These are phyloP conservation scores for Pemphigus obesinymphae DNA, from an alignment of 1,140 invertebrate genomes.

Conservation along the genomic window DNA sequence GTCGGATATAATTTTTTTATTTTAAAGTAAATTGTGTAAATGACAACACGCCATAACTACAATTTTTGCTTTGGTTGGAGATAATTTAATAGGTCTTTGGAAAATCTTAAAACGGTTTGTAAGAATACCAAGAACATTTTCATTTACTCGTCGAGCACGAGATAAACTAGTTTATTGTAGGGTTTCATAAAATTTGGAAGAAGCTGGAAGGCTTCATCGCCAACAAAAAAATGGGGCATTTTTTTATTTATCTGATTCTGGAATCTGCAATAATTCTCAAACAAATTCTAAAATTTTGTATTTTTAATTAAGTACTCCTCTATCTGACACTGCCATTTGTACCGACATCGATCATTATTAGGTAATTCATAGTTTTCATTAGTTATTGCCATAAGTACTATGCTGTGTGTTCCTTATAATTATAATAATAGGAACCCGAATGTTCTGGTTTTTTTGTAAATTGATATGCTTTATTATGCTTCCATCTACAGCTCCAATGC, in stretches of 20 bases:
- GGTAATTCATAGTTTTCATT: constrained; percentile 44
- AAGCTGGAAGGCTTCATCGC: constrained; percentile 43
- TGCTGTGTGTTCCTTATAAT: constrained; percentile 48
- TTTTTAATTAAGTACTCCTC: constrained; percentile 46
- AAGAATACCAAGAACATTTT: constrained; percentile 52
- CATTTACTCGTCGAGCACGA: constrained; percentile 49
- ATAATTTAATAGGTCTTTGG: constrained; percentile 48
- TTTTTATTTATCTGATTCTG: constrained; percentile 33
- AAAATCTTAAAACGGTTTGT: constrained; percentile 49
- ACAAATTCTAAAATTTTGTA: constrained; percentile 43
- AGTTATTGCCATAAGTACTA: constrained; percentile 44
- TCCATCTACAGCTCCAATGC: not conserved
- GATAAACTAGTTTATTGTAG: constrained; percentile 48
- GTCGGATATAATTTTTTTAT: constrained; percentile 4
- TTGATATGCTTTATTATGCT: not conserved
- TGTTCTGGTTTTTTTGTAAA: not conserved
- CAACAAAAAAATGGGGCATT: constrained; percentile 13
- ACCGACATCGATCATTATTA: constrained; percentile 42
- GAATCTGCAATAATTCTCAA: constrained; percentile 42
- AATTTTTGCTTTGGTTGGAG: constrained; percentile 47
- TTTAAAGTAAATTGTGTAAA: constrained; percentile 46
- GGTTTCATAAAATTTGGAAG: constrained; percentile 50
- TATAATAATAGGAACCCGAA: not conserved
- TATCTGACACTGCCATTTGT: constrained; percentile 48
- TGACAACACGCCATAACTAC: constrained; percentile 47